A percentile compares a stretch with the other conserved stretches of the same genome.
These are phyloP conservation scores for Scopus umbretta DNA, from an alignment of 2,113 vertebrate genomes.

Conservation along the genomic window DNA sequence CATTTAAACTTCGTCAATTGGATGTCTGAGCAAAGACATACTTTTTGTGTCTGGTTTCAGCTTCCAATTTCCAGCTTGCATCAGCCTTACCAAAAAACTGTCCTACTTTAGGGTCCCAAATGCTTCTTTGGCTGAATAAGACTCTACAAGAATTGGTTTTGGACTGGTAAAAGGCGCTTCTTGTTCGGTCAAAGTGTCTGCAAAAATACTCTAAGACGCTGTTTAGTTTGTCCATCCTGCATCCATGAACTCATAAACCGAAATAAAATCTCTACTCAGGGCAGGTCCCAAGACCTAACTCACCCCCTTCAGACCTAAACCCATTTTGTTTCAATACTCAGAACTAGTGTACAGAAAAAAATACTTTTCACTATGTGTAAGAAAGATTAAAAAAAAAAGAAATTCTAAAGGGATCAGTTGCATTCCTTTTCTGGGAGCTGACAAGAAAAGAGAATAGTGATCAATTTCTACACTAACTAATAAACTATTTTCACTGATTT, in stretches of 20 bases:
- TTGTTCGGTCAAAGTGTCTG: background rate
- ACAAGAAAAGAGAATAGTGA: background rate
- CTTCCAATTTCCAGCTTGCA: background rate
- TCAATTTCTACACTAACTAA: background rate
- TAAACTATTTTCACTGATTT: background rate
- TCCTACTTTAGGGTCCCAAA: background rate
- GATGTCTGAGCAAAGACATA: background rate
- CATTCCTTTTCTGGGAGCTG: background rate
- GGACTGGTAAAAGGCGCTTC: background rate
- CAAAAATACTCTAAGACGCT: background rate
- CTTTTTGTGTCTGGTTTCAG: background rate
- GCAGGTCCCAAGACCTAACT: background rate
- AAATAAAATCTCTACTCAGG: background rate
- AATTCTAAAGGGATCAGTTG: background rate
- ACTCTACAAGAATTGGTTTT: background rate
- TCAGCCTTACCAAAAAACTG: background rate
- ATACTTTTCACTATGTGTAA: background rate
- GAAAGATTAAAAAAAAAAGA: background rate
- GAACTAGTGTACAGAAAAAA: background rate
- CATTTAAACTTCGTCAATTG: background rate
- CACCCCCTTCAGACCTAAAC: background rate
- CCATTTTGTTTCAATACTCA: background rate
- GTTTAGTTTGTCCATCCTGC: background rate
- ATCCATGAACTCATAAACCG: background rate
- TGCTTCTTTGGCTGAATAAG: background rate